These are phyloP conservation scores for Azorinus chamasolen DNA, from an alignment of 2,888 invertebrate genomes.

Conservation along the genomic window DNA sequence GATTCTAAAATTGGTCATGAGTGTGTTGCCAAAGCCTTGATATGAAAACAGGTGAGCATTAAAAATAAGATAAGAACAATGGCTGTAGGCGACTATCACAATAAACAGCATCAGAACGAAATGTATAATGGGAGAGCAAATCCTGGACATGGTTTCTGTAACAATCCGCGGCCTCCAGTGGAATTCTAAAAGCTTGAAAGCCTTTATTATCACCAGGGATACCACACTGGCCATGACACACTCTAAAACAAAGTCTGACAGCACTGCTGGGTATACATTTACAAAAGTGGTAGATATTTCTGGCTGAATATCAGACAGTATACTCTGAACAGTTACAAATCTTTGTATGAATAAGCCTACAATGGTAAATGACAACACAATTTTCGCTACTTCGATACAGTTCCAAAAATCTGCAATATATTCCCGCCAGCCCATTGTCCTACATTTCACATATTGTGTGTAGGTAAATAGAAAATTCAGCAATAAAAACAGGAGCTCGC, in stretches of 20 bases:
- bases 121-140: slow-evolving; percentile 42
- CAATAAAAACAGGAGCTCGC: slow-evolving; percentile 66
- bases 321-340: slow-evolving; percentile 49
- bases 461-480: slow-evolving; percentile 65
- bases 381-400: slow-evolving; percentile 66
- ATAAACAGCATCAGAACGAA: slow-evolving; percentile 57
- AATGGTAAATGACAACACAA: slow-evolving; percentile 59
- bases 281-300: slow-evolving; percentile 50
- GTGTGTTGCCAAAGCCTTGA: not conserved
- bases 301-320: slow-evolving; percentile 49
- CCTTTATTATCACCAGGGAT: slow-evolving; percentile 67
- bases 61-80: slow-evolving; percentile 59
- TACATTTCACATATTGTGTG: slow-evolving; percentile 61
- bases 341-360: slow-evolving; percentile 71
- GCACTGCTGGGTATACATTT: slow-evolving; percentile 70
- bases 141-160: slow-evolving; percentile 48
- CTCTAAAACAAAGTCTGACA: slow-evolving; percentile 65
- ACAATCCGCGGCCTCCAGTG: slow-evolving; percentile 65
- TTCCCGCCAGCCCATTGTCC: slow-evolving; percentile 35
- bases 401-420: slow-evolving; percentile 72
- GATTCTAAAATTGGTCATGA: no score
- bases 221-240: slow-evolving; percentile 69
- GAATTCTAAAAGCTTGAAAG: slow-evolving; percentile 68
- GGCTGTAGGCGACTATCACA: slow-evolving; percentile 60
- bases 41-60: slow-evolving; percentile 59